Conservation (phyloP, 2,113 vertebrate genomes). For the Aldabrachelys gigantea region DNA sequence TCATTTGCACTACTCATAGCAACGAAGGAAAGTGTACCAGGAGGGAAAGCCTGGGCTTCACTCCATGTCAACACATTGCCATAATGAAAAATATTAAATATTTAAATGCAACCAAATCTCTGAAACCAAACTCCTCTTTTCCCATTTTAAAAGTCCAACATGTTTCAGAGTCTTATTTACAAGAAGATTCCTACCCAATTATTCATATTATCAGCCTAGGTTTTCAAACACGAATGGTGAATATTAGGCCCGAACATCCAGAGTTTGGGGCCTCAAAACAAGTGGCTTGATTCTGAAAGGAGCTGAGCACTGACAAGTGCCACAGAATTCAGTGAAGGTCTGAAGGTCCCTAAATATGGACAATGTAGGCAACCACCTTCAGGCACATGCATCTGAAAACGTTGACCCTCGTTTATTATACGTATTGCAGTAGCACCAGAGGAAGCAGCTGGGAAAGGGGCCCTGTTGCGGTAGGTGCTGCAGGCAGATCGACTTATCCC, state of each 20-base stretch:
- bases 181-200: background rate
- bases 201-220: background rate
- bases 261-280: background rate
- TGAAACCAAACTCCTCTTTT: background rate
- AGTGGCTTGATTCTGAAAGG: background rate
- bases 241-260: background rate
- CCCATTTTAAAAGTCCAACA: background rate
- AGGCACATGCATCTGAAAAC: background rate
- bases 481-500: too few relatives aligned
- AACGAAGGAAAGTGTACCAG: background rate
- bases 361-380: background rate
- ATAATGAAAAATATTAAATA: conserved; percentile 8
- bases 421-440: background rate
- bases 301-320: background rate
- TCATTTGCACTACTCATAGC: conserved; percentile 44
- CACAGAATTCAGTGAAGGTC: background rate
- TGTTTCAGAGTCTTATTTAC: background rate
- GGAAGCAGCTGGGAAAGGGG: background rate
- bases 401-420: background rate
- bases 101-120: background rate
- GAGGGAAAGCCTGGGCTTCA: background rate
- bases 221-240: background rate
- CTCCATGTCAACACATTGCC: conserved; percentile 2
- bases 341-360: background rate
- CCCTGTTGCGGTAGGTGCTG: background rate